Base-by-base conservation (phyloP, 92 coral and sea anemone genomes). In the Phenganax marumi region DNA sequence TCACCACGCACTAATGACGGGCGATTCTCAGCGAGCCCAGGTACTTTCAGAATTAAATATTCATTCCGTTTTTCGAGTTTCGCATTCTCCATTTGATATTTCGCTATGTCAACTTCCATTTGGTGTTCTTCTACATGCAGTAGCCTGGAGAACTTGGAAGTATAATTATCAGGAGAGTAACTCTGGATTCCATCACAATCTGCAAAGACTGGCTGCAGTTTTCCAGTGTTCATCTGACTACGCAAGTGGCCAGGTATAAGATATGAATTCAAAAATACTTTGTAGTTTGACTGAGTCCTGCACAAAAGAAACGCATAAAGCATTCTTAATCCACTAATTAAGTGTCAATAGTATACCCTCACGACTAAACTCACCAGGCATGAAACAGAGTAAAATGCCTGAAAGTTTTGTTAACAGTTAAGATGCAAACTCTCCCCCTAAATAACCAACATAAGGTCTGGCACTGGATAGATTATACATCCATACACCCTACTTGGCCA, bases 1-100 rank as follows among this genome's bases (percentile, higher is more conserved):
- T 92, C 97, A 51, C 97, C 93, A 51, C 79, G 86, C n/a, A 92
- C 89, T 0, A 92, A 79, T 13, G 97, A 92, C 3, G 97, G 97
- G 14, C 97, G 89, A 76, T 90, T 90, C 76, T 92, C 97, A 0
- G 97, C 93, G 22, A 92, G 91, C n/a, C 97, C 97, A 26, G 97
- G 97, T 26, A 92, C 93, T 88, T 87, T 33, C 0, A 83, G 63
- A 12, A 48, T 33, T 14, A 77, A 26, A 10, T 26, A 77, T 6
- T 54, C 70, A 12, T 58, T 46, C 10, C 17, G 48, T 33, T 13
- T 26, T 3, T 43, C 33, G 57, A 92, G 90, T 9, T 85, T 58
- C 0, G 82, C 86, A 56, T 86, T 87, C 56, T 90, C 90, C 86
- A 90, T 73, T 72, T 84, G 87, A 76, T 92, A 92, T 17, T 88